Base-by-base conservation (phyloP, 2,113 vertebrate genomes). In the Halichoeres trimaculatus region DNA sequence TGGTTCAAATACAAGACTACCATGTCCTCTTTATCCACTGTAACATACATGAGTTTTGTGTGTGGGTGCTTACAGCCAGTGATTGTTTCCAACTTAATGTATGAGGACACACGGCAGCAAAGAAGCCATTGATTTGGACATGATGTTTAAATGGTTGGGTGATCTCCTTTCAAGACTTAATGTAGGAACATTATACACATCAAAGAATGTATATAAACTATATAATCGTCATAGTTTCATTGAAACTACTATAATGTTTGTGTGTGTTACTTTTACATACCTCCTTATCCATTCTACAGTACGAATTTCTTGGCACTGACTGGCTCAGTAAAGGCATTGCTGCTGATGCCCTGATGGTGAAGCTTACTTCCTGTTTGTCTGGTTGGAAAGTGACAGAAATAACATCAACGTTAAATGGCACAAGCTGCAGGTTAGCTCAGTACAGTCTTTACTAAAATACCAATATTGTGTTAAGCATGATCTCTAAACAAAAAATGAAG, bases 311-410 rank as follows among this genome's bases (percentile, higher is more conserved):
- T 93, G 55, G 91, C 91, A 0, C 90, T 93, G 64, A 85, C 63
- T 71, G 72, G 57, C 35, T 69, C 68, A 8, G 73, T 58, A 17
- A 94, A 95, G 69, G 92, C 92, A 78, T 65, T 91, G 51, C 88
- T 87, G 3, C 85, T 88, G 55, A 89, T 84, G 41, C 95, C 76
- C 13, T 90, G 89, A 30, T 91, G 88, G 4, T 92, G 62, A 20
- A 16, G 34, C 26, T 22, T 93, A 93, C 16, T 88, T 93, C 74
- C 88, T 69, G 34, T 89, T 91, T 38, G 38, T 55, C 83, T 92
- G 94, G 58, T 85, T 85, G 43, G 87, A 53, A 82, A 95, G 96
- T 8, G 92, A 93, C 62, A 94, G 83, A 96, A 97, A 53, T 0
- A 50, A 61, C 30, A 81, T 83, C 13, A 65, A 77, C 84, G 87